Evolutionary conservation across 2,113 vertebrate genomes (phyloP), one percentile per base, ranked within the genome.

Genomic region (Peromyscus leucopus): DNA sequence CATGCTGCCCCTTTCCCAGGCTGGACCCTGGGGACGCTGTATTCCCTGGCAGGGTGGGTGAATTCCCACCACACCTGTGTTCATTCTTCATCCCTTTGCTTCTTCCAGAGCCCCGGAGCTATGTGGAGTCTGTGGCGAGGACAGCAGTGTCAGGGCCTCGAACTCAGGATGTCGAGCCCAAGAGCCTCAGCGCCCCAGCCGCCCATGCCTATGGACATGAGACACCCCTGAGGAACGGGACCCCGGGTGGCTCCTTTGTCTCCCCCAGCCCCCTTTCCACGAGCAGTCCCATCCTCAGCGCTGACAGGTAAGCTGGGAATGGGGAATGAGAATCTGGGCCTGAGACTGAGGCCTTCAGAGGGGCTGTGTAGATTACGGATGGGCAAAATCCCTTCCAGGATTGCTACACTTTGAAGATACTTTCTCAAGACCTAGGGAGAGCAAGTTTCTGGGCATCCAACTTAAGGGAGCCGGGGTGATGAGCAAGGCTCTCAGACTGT

Each of bases 121-220:
- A 99, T 0, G 99, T 99, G 0, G 99, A 99, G 96, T 99, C 99
- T 0, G 99, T 99, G 96, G 99, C 99, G 0, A 99, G 99, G 96
- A 99, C 99, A 0, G 99, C 99, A 0, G 97, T 97, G 0, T 96
- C 97, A 0, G 98, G 98, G 0, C 99, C 99, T 59, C 94, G 96
- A 31, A 28, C 94, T 46, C 98, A 98, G 93, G 97, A 98, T 12
- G 36, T 92, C 0, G 98, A 97, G 71, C 84, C 96, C 72, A 97
- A 97, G 99, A 96, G 59, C 96, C 96, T 67, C 46, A 93, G 95
- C 0, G 93, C 98, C 9, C 98, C 98, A 0, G 42, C 94, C 5
- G 75, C 97, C 28, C 98, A 98, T 31, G 98, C 98, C 0, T 98
- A 98, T 7, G 95, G 93, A 22, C 96, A 92, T 0, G 99, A 99